Evolutionary conservation across 2,113 vertebrate species (phyloP), one percentile per base, ranked within the genome.

Genomic region (Vireo altiloquus): DNA sequence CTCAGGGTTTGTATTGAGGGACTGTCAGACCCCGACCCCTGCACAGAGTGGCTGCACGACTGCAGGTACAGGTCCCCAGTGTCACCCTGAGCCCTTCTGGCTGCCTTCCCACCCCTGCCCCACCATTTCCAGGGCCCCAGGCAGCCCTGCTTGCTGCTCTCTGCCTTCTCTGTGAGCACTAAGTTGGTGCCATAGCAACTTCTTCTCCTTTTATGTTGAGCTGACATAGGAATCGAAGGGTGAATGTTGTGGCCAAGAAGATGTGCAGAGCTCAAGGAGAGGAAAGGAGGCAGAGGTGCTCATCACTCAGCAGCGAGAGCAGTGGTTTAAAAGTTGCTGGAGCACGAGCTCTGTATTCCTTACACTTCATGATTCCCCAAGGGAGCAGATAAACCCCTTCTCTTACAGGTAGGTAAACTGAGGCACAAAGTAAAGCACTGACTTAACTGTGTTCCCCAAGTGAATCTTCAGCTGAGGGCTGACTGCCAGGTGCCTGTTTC

Each of bases 171-270:
- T 35, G 9, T 7, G 27, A 87, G 61, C 65, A 52, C 40, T 74
- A 82, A 74, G 74, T 52, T 71, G 84, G 87, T 95, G 82, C 70
- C 90, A 95, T 96, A 94, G 92, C 93, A 95, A 90, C 82, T 95
- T 94, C 63, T 74, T 53, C 65, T 39, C 75, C 53, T 91, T 80
- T 82, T 79, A 27, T 65, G 33, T 11, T 15, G 35, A 95, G 63
- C 50, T 54, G 75, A 90, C 50, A 65, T 6, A 68, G 60, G 66
- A 86, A 90, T 80, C 57, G 74, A 78, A 70, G 39, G 71, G 50
- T 15, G 17, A 70, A 60, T 22, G 28, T 50, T 77, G 46, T 27
- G 75, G 65, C 44, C 54, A 65, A 87, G 47, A 1, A 4, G 74
- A 72, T 2, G 4, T 4, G 30, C 15, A 69, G 50, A 79, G n/a